Base-by-base conservation (phyloP, 1,140 invertebrate species). In the Cotesia glomerata region DNA sequence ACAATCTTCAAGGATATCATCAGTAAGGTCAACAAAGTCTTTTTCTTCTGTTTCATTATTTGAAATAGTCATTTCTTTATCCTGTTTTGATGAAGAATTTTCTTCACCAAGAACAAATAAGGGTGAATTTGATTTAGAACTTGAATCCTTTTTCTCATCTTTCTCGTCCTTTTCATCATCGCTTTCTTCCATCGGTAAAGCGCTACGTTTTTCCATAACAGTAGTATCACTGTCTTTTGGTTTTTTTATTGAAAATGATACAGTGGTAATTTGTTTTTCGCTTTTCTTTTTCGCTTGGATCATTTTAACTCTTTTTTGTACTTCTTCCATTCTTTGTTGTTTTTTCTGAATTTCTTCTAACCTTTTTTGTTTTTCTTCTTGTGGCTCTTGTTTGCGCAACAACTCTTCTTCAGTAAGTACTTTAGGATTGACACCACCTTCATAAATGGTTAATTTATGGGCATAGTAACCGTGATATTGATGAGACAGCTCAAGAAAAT, bases 241-340 rank as follows among this genome's bases (percentile, higher is more conserved):
- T 75, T 94, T 92, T 81, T 94, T 94, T 34, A 95, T 94, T 0
- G 93, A 95, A 81, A 95, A 95, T 67, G 92, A 92, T 4, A 95
- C 93, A 0, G 93, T 92, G 0, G 89, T 84, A 36, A 84, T 80
- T 71, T 82, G 82, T 66, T 84, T 83, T 8, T 85, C 82, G 0
- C 72, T 59, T 5, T 85, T 87, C 66, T 87, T 85, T 64, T 86
- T 86, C 0, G 80, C 87, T 72, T 85, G 85, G 59, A 87, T 86
- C 86, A 87, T 87, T 51, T 88, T 88, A 3, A 84, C 83, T 45
- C 87, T 82, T 51, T 87, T 88, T 14, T 87, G 85, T n/a, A 86
- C 83, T 64, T 89, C 86, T 68, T 88, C 86, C 85, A 87, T 87
- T 58, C 82, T 74, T 52, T 85, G 82, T n/a, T 85, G 84, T 54